Percentiles rank a stretch among this genome's conserved stretches.
Evolutionary conservation across 2,797 vertebrate genomes (phyloP).

Genomic region (Aythya fuligula): DNA sequence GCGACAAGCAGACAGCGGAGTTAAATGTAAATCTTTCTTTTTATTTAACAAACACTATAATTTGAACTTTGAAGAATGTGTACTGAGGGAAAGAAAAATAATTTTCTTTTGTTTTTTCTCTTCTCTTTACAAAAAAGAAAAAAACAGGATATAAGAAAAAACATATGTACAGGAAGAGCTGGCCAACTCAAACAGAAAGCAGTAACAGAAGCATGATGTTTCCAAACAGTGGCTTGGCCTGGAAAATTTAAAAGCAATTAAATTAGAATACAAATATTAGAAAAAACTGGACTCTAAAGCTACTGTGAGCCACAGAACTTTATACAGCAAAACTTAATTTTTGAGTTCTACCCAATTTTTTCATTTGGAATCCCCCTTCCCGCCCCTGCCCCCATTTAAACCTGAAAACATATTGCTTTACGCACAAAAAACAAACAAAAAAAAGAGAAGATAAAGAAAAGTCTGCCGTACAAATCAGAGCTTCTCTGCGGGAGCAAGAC

Average conservation of each 20-base stretch:
- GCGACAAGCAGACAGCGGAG: accelerated
- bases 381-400: slow-evolving; percentile 9
- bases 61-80: slow-evolving; percentile 53
- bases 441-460: neutral
- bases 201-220: slow-evolving; percentile 57
- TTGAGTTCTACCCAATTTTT: slow-evolving; percentile 41
- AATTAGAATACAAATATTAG: slow-evolving; percentile 82
- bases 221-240: slow-evolving; percentile 67
- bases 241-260: slow-evolving; percentile 79
- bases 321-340: slow-evolving; percentile 44
- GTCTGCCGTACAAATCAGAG: neutral
- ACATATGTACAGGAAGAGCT: slow-evolving; percentile 66
- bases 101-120: slow-evolving; percentile 20
- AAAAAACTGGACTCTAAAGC: slow-evolving; percentile 65
- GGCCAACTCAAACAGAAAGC: slow-evolving; percentile 52
- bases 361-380: neutral
- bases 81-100: slow-evolving; percentile 62
- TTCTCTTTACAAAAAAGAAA: slow-evolving; percentile 48
- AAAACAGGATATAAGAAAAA: slow-evolving; percentile 47
- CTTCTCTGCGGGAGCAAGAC: neutral
- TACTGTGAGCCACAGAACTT: slow-evolving; percentile 50
- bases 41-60: slow-evolving; percentile 68
- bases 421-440: neutral
- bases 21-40: slow-evolving; percentile 65
- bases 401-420: slow-evolving; percentile 75